Percentiles rank a stretch among this genome's conserved stretches.
phyloP scores from a whole-genome alignment of 2,888 invertebrate genomes.

The Cantharis lateralis region DNA sequence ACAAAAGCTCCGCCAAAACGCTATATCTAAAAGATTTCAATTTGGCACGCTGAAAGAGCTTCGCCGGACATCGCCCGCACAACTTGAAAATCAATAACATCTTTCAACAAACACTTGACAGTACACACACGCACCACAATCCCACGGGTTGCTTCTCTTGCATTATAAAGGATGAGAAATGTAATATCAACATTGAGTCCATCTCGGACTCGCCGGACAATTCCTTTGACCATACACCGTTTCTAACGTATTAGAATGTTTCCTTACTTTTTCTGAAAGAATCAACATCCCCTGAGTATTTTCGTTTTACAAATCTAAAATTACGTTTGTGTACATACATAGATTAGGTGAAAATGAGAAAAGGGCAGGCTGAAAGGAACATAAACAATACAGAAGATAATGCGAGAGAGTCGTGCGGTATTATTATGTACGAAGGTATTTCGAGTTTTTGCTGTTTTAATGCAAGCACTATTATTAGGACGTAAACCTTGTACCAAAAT shows the following conservation, averaged over 20 bases:
- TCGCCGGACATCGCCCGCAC: conserved; percentile 41
- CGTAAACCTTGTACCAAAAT: conserved; percentile 16
- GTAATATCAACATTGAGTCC: conserved; percentile 50
- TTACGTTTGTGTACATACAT: conserved; percentile 19
- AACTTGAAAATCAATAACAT: conserved; percentile 58
- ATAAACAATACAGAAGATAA: not conserved
- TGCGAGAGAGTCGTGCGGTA: not conserved
- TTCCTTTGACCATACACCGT: conserved; percentile 33
- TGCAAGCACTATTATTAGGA: conserved; percentile 20
- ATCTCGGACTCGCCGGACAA: conserved; percentile 27
- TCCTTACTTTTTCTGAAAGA: conserved; percentile 17
- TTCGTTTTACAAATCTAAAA: conserved; percentile 22
- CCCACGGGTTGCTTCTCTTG: conserved; percentile 54
- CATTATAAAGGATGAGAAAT: conserved; percentile 59
- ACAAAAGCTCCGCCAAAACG: conserved; percentile 40
- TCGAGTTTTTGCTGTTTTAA: not conserved
- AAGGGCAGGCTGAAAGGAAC: not conserved
- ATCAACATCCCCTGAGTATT: conserved; percentile 16
- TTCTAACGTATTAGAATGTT: conserved; percentile 33
- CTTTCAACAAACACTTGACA: conserved; percentile 58
- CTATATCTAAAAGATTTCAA: conserved; percentile 55
- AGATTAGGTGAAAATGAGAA: conserved; percentile 14
- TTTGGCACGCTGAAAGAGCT: conserved; percentile 51
- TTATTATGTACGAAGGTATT: not conserved
- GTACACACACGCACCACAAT: conserved; percentile 56